phyloP scores from a whole-genome alignment of 2,797 vertebrate genomes.

The Glyptemys insculpta region DNA sequence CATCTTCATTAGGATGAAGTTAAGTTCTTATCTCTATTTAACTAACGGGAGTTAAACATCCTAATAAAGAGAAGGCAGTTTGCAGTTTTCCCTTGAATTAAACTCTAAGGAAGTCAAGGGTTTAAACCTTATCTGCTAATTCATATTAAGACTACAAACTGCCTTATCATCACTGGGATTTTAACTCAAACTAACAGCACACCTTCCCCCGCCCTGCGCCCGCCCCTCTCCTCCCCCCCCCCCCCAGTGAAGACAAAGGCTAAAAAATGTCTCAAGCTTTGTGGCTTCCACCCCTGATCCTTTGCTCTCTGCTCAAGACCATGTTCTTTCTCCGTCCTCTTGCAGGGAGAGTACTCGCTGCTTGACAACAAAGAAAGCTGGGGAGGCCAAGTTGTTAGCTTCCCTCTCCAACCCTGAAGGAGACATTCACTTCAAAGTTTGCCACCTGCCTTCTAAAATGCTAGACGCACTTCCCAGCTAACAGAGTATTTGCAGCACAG shows the following conservation, averaged over 20 bases:
- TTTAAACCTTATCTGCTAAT: not conserved
- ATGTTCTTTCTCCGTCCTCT: not conserved
- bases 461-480: slow-evolving; percentile 52
- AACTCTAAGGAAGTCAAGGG: not conserved
- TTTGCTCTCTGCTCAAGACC: not conserved
- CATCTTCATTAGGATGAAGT: not conserved
- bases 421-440: slow-evolving; percentile 53
- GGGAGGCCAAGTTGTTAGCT: accelerated
- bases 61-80: not conserved
- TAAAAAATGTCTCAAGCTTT: not conserved
- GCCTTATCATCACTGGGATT: not conserved
- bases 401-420: not conserved
- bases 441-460: slow-evolving; percentile 17
- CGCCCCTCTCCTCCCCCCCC: accelerated
- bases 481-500: not conserved
- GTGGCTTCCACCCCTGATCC: accelerated
- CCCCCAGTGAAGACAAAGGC: not conserved
- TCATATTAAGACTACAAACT: not conserved
- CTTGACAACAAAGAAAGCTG: not conserved
- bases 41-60: not conserved
- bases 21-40: not conserved
- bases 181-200: not conserved
- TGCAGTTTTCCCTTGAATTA: not conserved
- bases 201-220: not conserved
- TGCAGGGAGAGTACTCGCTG: accelerated